Conservation (phyloP, 2,888 invertebrate species). For the Spodoptera littoralis region DNA sequence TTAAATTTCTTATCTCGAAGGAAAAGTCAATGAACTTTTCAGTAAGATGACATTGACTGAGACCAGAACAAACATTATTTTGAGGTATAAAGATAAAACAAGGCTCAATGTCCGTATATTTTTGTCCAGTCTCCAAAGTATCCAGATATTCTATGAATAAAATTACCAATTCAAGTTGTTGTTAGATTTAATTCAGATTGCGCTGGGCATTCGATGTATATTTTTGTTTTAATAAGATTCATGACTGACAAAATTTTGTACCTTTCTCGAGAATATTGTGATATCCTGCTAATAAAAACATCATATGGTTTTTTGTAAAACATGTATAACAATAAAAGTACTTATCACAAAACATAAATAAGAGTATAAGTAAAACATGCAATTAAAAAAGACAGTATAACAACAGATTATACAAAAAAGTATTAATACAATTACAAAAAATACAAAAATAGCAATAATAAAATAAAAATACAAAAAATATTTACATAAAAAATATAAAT, state of each 20-base stretch:
- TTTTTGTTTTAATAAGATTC: too few species aligned
- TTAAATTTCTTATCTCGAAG: slow-evolving; percentile 18
- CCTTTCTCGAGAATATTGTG: too few species aligned
- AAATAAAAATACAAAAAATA: slow-evolving; percentile 8
- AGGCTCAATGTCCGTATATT: not conserved
- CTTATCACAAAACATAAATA: slow-evolving; percentile 3
- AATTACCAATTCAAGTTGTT: too few species aligned
- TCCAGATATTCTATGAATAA: too few species aligned
- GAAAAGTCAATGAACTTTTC: too few species aligned
- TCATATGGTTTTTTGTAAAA: too few species aligned
- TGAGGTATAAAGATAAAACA: not conserved
- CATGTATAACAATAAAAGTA: slow-evolving; percentile 1
- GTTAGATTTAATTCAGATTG: too few species aligned
- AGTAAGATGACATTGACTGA: not conserved
- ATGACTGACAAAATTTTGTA: too few species aligned
- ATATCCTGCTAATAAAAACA: too few species aligned
- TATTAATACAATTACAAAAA: not conserved
- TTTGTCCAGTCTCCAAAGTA: too few species aligned
- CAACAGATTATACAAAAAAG: not conserved
- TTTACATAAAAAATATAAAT: not conserved
- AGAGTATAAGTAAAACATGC: not conserved
- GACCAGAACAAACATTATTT: too few species aligned
- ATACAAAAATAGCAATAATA: not conserved
- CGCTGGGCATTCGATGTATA: too few species aligned
- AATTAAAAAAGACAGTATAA: slow-evolving; percentile 1